Evolutionary conservation across 37 sponge, comb jelly and placozoan genomes (phyloP), one percentile per base, ranked within the genome.

Genomic region (Cliona cf. orientalis): DNA sequence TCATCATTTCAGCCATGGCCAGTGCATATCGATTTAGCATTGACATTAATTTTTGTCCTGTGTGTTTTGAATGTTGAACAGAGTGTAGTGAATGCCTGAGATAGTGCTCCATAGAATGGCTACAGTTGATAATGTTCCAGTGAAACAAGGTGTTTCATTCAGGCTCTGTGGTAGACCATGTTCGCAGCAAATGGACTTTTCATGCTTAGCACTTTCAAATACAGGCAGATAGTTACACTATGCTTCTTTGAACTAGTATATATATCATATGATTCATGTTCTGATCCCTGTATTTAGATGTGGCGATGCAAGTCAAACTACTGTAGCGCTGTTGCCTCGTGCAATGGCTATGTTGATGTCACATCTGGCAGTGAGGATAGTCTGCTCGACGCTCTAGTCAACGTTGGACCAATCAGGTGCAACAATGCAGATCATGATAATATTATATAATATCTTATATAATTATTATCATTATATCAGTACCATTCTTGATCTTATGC

Each of bases 381-480:
- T 31, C 62, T 95, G 44, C 41, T 71, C 45, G 58, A 58, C 58
- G 92, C 95, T 1, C 75, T 84, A 0, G 85, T 90, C 11, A 76
- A 44, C 21, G 61, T 82, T 26, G 95, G 95, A 71, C 93, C 95
- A 49, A 74, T 95, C 56, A 79, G 87, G 87, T 87, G 63, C 32
- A 38, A 21, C 23, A 67, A 26, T 5, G 39, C 43, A 32, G 17
- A 34, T 5, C 58, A 46, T 72, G 2, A 34, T 26, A 26, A 66
- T 35, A 5, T 66, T 6, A 3, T 66, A 19, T 62, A 7, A 23
- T 26, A 62, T 26, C 64, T 25, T 6, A n/a, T n/a, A n/a, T n/a
- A n/a, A n/a, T n/a, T n/a, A n/a, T n/a, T n/a, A n/a, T n/a, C n/a
- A n/a, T n/a, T n/a, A n/a, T n/a, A n/a, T n/a, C n/a, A n/a, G n/a